Base-by-base conservation (phyloP, 2,888 invertebrate species). In the Drosophila kanekoi region DNA sequence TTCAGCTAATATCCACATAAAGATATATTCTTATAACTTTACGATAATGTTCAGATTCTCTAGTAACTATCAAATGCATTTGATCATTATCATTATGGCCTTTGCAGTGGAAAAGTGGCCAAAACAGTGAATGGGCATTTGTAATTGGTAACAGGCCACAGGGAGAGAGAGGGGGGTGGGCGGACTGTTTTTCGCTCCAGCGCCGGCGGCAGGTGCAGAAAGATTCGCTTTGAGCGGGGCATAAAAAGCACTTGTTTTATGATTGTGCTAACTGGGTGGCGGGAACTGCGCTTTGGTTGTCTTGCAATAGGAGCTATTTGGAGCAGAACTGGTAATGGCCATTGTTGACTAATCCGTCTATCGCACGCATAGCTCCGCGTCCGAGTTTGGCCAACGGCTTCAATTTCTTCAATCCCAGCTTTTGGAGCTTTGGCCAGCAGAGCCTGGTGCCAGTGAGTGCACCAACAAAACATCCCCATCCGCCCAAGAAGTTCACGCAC, bases 351-450 rank as follows among this genome's bases (percentile, higher is more conserved):
- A 63, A 64, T 73, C 38, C 58, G 59, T 53, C 58, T 59, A 20
- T 58, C 20, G n/a, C 56, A 45, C 43, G 51, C 33, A 38, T 52
- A 85, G 85, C 85, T 13, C 71, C 87, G 35, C 85, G 85, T 56
- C 89, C 89, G 28, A 84, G 75, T 48, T 57, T 89, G 68, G 82
- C 79, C 63, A 85, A 85, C 38, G 87, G 82, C 8, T 91, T 91
- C 37, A 89, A 88, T 64, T 83, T 90, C 45, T 86, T 91, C 45
- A 79, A 81, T 58, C 78, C 81, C 4, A 78, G 74, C 41, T 89
- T 91, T 68, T 91, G 91, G 90, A 83, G 65, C 33, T 89, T 91
- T 53, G 87, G 89, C 0, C 82, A 76, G 61, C 90, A 90, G 45
- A 81, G 87, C 28, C 44, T 89, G 18, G 79, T 87, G 28, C 54